Percentiles rank a stretch among this genome's conserved stretches.
Evolutionary conservation across 2,113 vertebrate genomes (phyloP).

Genomic region (Ciconia stormi): DNA sequence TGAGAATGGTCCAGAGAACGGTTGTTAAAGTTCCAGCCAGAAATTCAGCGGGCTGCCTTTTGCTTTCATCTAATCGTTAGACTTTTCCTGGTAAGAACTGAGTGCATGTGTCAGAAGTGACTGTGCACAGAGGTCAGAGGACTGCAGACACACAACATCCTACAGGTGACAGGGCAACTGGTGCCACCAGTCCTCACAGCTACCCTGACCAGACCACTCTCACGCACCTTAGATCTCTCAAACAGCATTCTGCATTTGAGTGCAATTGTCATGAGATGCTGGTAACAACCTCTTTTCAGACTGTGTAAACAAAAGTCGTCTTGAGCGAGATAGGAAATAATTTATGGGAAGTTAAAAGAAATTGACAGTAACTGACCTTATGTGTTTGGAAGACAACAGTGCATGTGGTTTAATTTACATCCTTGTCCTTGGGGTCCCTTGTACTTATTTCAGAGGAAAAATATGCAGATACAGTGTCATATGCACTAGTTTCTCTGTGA

Average conservation of each 20-base stretch:
- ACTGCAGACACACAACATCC: rapidly evolving
- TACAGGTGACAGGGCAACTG: rapidly evolving
- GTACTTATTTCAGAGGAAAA: background rate
- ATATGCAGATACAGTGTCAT: background rate
- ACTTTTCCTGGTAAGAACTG: background rate
- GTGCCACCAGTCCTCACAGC: background rate
- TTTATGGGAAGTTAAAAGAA: background rate
- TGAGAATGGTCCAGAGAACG: background rate
- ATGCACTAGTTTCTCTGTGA: background rate
- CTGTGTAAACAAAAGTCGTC: background rate
- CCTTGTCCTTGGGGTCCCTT: background rate
- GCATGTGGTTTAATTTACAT: background rate
- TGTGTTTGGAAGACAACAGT: background rate
- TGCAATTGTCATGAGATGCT: background rate
- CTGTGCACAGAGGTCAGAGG: background rate
- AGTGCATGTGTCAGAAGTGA: background rate
- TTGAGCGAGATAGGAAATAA: background rate
- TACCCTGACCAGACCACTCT: background rate
- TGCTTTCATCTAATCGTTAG: background rate
- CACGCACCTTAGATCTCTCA: background rate
- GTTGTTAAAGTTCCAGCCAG: background rate
- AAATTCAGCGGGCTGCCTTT: background rate
- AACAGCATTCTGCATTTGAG: background rate
- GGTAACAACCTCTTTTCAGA: background rate
- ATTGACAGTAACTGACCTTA: background rate